Base-by-base conservation (phyloP, 2,113 vertebrate genomes). In the Corvus moneduloides region DNA sequence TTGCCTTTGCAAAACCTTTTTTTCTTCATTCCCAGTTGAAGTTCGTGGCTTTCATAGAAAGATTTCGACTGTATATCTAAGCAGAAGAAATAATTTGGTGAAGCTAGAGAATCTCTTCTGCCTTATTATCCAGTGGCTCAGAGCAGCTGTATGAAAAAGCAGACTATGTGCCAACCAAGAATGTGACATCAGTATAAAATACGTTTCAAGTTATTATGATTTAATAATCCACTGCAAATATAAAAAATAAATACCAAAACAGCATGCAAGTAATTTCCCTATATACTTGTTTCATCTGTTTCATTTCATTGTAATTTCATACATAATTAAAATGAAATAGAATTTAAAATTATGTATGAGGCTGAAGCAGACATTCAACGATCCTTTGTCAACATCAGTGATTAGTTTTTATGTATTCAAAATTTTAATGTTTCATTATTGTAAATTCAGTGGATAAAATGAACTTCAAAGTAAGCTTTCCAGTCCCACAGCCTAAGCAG, bases 271-370 rank as follows among this genome's bases (percentile, higher is more conserved):
- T 55, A 91, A 52, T 75, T 17, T 22, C 22, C 16, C 28, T 87
- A 54, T 89, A 63, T 59, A 15, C 23, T 82, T 86, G 20, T 89
- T 88, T 88, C 22, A 77, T 84, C 41, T 63, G 16, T 90, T 91
- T 90, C 28, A 83, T 83, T 93, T 88, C 0, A 1, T 46, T 94
- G 59, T 56, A 76, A 80, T 90, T 94, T 93, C 30, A 78, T 80
- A 90, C 20, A 64, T 77, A 71, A 89, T 93, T 89, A 91, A 96
- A 92, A 83, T 59, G 5, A 80, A 87, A 92, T 55, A 62, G 55
- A 92, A 91, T 80, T 92, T 92, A 85, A 89, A 85, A 79, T 94
- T 86, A 56, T 49, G 48, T 74, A 84, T 27, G 10, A 32, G 9
- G 14, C 30, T 69, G 62, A 87, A 85, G 33, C 33, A 83, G 77